Evolutionary conservation across 2,797 vertebrate species (phyloP).

Genomic region (Garrulus glandarius): DNA sequence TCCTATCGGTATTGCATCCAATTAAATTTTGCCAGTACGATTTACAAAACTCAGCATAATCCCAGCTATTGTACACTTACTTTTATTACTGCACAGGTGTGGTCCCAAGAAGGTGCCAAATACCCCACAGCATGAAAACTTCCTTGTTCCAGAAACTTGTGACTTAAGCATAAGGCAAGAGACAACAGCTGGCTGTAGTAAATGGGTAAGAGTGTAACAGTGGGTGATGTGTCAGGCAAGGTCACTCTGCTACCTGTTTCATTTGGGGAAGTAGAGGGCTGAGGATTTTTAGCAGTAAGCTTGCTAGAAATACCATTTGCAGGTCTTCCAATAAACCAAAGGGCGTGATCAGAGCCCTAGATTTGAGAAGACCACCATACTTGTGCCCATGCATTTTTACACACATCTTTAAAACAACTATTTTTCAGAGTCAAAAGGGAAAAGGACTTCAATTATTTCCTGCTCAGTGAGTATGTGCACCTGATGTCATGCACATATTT

Average conservation of each 20-base stretch:
- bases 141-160: background rate
- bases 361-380: background rate
- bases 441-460: background rate
- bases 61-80: background rate
- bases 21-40: background rate
- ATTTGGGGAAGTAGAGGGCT: background rate
- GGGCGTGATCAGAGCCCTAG: background rate
- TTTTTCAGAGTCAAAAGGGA: background rate
- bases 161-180: background rate
- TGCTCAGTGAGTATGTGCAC: background rate
- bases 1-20: background rate
- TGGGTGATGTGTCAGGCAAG: rapidly evolving
- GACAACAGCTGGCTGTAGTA: background rate
- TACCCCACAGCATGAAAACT: background rate
- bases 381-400: background rate
- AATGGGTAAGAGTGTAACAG: background rate
- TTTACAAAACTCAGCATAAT: background rate
- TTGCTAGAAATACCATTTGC: background rate
- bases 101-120: background rate
- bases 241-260: background rate
- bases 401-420: background rate
- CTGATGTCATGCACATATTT: background rate
- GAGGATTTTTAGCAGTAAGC: background rate
- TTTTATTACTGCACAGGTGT: background rate
- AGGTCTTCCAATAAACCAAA: background rate